Conservation (phyloP, 2,888 invertebrate species). For the Protula sp. region DNA sequence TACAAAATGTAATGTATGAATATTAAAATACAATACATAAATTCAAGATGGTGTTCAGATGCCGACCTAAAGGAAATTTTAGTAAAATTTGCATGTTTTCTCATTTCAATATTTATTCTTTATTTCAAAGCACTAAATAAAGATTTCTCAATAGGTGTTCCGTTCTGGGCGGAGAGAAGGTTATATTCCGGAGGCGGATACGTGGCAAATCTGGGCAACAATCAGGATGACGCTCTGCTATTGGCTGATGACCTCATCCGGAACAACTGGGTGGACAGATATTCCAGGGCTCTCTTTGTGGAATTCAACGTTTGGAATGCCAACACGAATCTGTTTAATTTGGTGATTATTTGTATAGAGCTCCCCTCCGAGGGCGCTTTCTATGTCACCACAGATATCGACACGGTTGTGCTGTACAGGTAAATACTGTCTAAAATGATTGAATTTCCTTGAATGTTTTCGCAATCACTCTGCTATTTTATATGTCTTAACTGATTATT, state of each 20-base stretch:
- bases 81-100: no score
- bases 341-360: constrained; percentile 32
- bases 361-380: constrained; percentile 20
- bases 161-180: constrained; percentile 25
- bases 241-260: constrained; percentile 16
- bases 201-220: constrained; percentile 29
- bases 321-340: constrained; percentile 34
- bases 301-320: constrained; percentile 41
- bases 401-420: constrained; percentile 7
- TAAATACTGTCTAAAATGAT: no score
- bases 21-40: no score
- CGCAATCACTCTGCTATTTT: constrained; percentile 5
- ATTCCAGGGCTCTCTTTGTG: constrained; percentile 35
- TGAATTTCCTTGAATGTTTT: background rate
- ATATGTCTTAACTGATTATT: no score
- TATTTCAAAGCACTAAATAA: no score
- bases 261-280: constrained; percentile 34
- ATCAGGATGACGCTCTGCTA: constrained; percentile 15
- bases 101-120: no score
- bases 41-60: no score
- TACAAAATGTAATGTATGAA: no score
- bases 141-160: no score
- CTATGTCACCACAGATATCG: background rate
- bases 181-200: constrained; percentile 39
- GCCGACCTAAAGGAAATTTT: no score